phyloP scores from a whole-genome alignment of 2,113 vertebrate genomes.

The Myotis davidii region DNA sequence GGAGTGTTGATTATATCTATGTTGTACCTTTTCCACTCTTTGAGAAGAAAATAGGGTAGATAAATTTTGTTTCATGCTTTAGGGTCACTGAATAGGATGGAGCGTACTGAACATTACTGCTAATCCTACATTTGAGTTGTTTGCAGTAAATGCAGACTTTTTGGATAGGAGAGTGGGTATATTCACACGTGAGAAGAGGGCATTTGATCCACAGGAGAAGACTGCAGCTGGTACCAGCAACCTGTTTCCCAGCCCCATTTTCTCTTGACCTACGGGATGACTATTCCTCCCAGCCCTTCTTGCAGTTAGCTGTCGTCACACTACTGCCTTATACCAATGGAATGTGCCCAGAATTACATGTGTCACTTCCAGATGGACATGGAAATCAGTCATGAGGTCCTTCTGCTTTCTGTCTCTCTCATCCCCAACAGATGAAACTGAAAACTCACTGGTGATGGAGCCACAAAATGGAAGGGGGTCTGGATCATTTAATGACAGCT shows the following conservation, averaged over 20 bases:
- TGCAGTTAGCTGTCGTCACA: neutral
- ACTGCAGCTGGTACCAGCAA: neutral
- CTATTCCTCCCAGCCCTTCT: neutral
- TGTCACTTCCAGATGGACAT: neutral
- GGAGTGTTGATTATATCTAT: neutral
- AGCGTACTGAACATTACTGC: neutral
- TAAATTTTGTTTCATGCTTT: neutral
- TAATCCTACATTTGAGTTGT: neutral
- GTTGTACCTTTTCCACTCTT: neutral
- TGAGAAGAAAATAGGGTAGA: neutral
- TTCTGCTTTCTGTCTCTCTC: neutral
- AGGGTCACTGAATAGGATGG: neutral
- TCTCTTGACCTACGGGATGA: neutral
- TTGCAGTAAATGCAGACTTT: neutral
- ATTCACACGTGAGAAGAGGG: neutral
- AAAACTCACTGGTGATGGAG: neutral
- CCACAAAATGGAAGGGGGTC: neutral
- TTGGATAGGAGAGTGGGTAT: rapidly evolving
- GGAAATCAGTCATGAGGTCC: neutral
- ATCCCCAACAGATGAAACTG: neutral
- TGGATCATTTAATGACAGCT: neutral
- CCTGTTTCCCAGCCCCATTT: neutral
- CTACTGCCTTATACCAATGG: neutral
- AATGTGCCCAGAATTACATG: neutral
- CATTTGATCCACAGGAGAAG: neutral